Evolutionary conservation across 2,113 vertebrate species (phyloP).

Genomic region (Trogon melanurus): DNA sequence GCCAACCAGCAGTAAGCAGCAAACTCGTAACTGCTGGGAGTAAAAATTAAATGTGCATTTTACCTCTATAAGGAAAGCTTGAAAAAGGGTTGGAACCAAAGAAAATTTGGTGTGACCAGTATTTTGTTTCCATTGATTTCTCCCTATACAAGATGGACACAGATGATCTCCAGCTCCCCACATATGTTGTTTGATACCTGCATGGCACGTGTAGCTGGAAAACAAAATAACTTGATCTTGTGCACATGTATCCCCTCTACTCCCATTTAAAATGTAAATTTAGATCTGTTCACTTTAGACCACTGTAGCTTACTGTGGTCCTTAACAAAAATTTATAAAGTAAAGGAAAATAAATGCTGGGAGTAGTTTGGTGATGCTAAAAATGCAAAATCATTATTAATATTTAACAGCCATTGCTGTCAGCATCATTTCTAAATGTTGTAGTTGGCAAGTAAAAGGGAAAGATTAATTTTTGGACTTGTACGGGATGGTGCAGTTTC

Average conservation of each 20-base stretch:
- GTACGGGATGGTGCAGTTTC: background rate
- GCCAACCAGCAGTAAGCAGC: background rate
- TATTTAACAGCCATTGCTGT: background rate
- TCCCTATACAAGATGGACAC: background rate
- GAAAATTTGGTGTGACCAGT: background rate
- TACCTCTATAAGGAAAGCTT: background rate
- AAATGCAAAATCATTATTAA: background rate
- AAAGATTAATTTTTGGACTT: background rate
- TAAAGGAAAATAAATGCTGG: background rate
- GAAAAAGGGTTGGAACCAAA: background rate
- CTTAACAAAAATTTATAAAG: background rate
- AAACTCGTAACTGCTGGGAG: background rate
- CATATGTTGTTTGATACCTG: background rate
- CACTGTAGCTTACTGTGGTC: background rate
- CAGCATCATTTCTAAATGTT: background rate
- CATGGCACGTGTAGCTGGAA: background rate
- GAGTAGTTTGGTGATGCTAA: background rate
- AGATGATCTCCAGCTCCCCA: background rate
- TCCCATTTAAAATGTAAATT: background rate
- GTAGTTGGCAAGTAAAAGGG: background rate
- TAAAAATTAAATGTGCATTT: background rate
- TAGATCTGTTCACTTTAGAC: background rate
- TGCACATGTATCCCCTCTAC: accelerated
- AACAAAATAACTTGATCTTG: background rate
- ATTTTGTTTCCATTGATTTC: background rate